Conservation (phyloP, 1,140 invertebrate genomes). For the Formica exsecta region DNA sequence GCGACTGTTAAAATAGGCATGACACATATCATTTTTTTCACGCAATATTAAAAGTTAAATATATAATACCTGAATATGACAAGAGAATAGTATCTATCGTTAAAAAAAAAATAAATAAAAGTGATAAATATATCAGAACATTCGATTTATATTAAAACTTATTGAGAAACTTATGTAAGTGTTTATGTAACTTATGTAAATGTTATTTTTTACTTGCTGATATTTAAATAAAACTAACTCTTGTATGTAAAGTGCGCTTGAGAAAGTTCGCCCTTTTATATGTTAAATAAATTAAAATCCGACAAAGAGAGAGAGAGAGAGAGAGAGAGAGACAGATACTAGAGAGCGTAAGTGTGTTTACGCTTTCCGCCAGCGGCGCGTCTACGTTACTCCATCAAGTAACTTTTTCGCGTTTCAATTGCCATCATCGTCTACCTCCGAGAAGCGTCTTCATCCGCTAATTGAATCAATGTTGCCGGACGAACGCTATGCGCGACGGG, state of each 20-base stretch:
- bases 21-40: background rate
- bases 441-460: slow-evolving; percentile 50
- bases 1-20: background rate
- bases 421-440: slow-evolving; percentile 34
- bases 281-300: slow-evolving; percentile 3
- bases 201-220: background rate
- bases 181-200: too few species aligned
- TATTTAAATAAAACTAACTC: background rate
- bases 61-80: background rate
- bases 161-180: background rate
- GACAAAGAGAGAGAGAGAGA: background rate
- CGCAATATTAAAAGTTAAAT: background rate
- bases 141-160: slow-evolving; percentile 23
- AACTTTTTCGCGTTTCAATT: slow-evolving; percentile 29
- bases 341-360: background rate
- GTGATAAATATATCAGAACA: background rate
- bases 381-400: background rate
- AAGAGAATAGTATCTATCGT: background rate
- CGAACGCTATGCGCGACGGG: background rate
- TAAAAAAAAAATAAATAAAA: background rate
- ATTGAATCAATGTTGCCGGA: slow-evolving; percentile 51
- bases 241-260: background rate
- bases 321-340: too few species aligned
- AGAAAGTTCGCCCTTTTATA: background rate
- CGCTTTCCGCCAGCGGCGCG: background rate